Evolutionary conservation across 2,113 vertebrate species (phyloP).

Genomic region (Gymnogyps californianus): DNA sequence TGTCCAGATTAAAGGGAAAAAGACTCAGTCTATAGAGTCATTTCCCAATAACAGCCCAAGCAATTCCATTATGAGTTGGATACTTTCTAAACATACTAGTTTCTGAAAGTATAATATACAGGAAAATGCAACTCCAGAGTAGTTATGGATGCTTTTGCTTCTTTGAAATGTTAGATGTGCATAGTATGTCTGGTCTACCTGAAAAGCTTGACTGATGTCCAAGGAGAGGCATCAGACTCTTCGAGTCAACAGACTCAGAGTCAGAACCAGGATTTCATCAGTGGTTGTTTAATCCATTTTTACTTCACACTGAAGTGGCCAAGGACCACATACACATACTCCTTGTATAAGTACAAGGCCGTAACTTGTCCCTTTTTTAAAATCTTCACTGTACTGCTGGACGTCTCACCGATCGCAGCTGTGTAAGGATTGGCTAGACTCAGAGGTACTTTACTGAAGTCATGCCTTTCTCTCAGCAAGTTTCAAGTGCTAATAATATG

Average conservation of each 20-base stretch:
- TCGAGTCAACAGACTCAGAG: neutral
- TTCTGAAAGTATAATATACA: neutral
- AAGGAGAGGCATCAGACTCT: neutral
- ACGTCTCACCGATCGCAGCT: neutral
- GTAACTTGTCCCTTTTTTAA: neutral
- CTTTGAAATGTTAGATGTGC: neutral
- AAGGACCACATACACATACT: neutral
- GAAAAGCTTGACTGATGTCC: neutral
- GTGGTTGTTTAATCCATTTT: neutral
- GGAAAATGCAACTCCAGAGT: neutral
- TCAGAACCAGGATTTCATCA: neutral
- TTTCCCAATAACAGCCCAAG: neutral
- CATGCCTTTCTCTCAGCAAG: neutral
- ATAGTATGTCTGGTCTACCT: neutral
- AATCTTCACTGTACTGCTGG: neutral
- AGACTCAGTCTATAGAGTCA: neutral
- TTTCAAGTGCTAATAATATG: neutral
- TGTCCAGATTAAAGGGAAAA: neutral
- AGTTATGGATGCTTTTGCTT: neutral
- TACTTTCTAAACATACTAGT: neutral
- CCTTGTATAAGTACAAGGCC: neutral
- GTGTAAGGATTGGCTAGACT: neutral
- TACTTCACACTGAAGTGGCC: neutral
- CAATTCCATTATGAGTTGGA: neutral
- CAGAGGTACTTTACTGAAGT: neutral